Conservation (phyloP, 2,888 invertebrate genomes). For the Myopa tessellatipennis region DNA sequence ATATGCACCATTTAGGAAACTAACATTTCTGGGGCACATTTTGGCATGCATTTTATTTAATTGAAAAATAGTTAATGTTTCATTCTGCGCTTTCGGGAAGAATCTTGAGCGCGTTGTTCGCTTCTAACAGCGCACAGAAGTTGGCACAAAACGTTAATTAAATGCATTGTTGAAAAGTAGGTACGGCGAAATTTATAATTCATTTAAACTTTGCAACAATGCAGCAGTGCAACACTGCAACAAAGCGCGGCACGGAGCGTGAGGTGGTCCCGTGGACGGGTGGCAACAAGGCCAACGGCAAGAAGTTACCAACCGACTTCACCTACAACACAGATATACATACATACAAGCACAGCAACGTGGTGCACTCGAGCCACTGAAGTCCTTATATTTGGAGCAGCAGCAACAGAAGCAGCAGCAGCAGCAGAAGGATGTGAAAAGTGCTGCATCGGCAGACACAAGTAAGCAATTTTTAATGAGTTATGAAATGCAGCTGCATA, state of each 20-base stretch:
- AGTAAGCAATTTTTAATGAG: constrained; percentile 41
- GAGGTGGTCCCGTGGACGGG: background rate
- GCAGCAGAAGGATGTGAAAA: constrained; percentile 23
- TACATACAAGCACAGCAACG: constrained; percentile 11
- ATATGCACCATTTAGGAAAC: background rate
- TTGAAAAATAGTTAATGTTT: constrained; percentile 12
- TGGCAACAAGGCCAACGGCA: constrained; percentile 43
- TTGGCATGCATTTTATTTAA: constrained; percentile 3
- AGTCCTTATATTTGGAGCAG: constrained; percentile 3
- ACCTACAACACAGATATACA: constrained; percentile 23
- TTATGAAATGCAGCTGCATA: constrained; percentile 39
- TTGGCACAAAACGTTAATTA: constrained; percentile 34
- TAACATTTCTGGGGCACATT: background rate
- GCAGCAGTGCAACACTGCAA: constrained; percentile 11
- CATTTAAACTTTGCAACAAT: constrained; percentile 19
- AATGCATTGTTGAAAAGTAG: constrained; percentile 12
- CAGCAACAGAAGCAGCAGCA: background rate
- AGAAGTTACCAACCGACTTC: constrained; percentile 4
- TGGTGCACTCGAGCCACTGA: constrained; percentile 5
- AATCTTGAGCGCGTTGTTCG: background rate
- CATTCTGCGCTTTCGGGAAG: background rate
- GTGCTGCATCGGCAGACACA: constrained; percentile 34
- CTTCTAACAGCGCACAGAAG: constrained; percentile 8
- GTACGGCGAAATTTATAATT: constrained; percentile 15
- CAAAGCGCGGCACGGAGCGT: too few species aligned